Conservation (phyloP, 2,113 vertebrate species). For the Gallinago paraguaiae region DNA sequence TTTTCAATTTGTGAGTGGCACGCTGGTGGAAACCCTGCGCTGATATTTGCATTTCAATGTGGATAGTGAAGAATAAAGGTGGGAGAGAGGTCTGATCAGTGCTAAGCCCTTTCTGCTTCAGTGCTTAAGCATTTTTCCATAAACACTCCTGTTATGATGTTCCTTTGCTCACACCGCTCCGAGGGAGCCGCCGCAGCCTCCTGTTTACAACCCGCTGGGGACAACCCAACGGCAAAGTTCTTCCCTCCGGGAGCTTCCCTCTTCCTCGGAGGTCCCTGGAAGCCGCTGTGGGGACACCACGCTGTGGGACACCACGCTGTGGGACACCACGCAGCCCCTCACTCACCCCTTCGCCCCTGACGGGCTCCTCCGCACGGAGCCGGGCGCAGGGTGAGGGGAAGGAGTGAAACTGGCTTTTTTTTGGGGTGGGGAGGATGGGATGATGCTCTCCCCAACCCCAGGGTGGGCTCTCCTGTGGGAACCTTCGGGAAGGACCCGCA, state of each 20-base stretch:
- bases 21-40: conserved; percentile 97
- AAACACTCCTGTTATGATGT: conserved; percentile 97
- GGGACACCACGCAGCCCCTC: not conserved
- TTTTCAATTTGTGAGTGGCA: conserved; percentile 99
- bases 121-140: conserved; percentile 90
- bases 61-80: conserved; percentile 99
- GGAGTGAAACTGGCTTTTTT: not conserved
- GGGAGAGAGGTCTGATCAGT: conserved; percentile 98
- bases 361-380: not conserved
- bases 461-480: accelerated
- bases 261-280: not conserved
- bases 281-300: not conserved
- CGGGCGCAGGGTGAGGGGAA: not conserved
- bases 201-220: conserved; percentile 84
- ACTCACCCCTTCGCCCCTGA: not conserved
- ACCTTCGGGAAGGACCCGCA: not conserved
- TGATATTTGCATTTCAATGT: conserved; percentile 99
- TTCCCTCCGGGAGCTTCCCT: not conserved
- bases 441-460: accelerated
- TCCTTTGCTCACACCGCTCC: conserved; percentile 84
- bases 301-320: no score
- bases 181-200: conserved; percentile 81
- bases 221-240: conserved; percentile 68
- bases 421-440: not conserved
- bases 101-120: conserved; percentile 99